These are phyloP conservation scores for Drosophila repletoides DNA, from an alignment of 1,140 invertebrate species.

Conservation along the genomic window DNA sequence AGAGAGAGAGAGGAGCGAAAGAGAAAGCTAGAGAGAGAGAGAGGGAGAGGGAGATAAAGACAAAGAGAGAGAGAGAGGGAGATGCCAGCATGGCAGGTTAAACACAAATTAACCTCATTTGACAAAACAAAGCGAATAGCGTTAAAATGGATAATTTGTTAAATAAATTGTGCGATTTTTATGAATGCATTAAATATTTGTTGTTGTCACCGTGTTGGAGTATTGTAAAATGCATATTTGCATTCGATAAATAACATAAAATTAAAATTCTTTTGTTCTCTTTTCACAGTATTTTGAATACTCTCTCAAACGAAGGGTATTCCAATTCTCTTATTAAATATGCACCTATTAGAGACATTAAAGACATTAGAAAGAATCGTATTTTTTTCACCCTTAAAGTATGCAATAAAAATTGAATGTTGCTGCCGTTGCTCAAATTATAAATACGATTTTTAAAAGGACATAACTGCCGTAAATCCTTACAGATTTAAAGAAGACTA, in stretches of 20 bases:
- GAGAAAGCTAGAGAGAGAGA: background rate
- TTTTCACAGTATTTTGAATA: conserved; percentile 6
- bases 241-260: conserved; percentile 70
- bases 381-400: no score
- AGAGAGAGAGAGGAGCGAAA: no score
- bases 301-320: background rate
- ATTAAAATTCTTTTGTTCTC: conserved; percentile 61
- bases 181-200: conserved; percentile 56
- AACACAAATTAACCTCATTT: conserved; percentile 82
- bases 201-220: conserved; percentile 16
- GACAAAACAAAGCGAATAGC: conserved; percentile 76
- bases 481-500: no score
- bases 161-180: conserved; percentile 81
- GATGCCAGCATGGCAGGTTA: conserved; percentile 45
- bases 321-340: no score
- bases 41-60: background rate
- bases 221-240: conserved; percentile 61
- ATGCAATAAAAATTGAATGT: no score
- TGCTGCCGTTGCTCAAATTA: no score
- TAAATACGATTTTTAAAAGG: no score
- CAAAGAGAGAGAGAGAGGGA: background rate
- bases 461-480: no score
- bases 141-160: conserved; percentile 82
- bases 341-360: no score
- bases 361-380: no score